These are phyloP conservation scores for Gastrophysa polygoni DNA, from an alignment of 2,888 invertebrate species.

Conservation along the genomic window DNA sequence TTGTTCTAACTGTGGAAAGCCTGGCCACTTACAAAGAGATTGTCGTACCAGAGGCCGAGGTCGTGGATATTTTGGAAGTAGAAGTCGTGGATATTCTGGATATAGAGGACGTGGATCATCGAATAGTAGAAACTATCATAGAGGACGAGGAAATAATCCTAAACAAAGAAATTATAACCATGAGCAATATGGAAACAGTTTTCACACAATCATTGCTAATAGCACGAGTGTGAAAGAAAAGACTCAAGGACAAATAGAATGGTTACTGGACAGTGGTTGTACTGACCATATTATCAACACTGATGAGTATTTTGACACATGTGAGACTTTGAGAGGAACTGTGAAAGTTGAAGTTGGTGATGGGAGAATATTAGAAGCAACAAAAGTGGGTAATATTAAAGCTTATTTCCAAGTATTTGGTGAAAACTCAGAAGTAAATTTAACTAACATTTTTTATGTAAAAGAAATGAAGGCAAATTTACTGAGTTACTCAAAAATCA, in stretches of 20 bases:
- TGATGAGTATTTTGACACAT: slow-evolving; percentile 4
- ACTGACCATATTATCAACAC: slow-evolving; percentile 4
- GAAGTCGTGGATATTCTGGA: slow-evolving; percentile 5
- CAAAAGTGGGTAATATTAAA: slow-evolving; percentile 6
- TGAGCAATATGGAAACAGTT: slow-evolving; percentile 1
- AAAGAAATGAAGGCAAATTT: slow-evolving; percentile 4
- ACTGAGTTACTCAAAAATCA: background rate
- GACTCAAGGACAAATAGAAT: slow-evolving; percentile 1
- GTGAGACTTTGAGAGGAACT: slow-evolving; percentile 1
- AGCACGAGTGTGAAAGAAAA: slow-evolving; percentile 1
- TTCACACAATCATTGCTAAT: slow-evolving; percentile 7
- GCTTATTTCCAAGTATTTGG: slow-evolving; percentile 1
- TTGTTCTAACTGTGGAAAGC: background rate
- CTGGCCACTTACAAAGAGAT: background rate
- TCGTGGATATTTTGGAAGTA: slow-evolving; percentile 8
- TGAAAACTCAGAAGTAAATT: slow-evolving; percentile 5
- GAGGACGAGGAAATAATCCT: background rate
- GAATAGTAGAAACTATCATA: slow-evolving; percentile 8
- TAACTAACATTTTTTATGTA: slow-evolving; percentile 3
- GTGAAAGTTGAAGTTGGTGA: slow-evolving; percentile 4
- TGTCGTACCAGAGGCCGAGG: slow-evolving; percentile 6
- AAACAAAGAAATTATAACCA: slow-evolving; percentile 1
- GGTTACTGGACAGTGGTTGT: slow-evolving; percentile 4
- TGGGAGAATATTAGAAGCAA: slow-evolving; percentile 4
- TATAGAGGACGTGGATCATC: slow-evolving; percentile 8